Conservation (phyloP, 2,113 vertebrate genomes). For the Okapia johnstoni region DNA sequence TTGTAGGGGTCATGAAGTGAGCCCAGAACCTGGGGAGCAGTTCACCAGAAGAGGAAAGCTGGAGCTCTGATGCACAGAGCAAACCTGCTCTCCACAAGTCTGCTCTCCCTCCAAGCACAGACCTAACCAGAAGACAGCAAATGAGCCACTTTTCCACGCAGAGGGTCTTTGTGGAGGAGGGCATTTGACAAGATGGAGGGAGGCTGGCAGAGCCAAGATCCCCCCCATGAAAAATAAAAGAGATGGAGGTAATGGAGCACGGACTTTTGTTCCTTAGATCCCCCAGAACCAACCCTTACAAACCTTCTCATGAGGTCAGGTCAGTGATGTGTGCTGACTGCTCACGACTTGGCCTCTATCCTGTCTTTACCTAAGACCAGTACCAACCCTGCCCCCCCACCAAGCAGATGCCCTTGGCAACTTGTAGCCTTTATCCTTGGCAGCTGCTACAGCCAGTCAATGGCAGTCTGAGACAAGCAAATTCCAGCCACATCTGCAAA, state of each 20-base stretch:
- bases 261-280: rapidly evolving
- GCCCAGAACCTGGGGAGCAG: neutral
- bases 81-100: no score
- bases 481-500: slow-evolving; percentile 37
- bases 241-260: rapidly evolving
- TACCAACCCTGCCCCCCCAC: neutral
- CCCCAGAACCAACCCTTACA: no score
- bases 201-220: neutral
- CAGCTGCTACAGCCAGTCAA: neutral
- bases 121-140: neutral
- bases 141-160: rapidly evolving
- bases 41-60: neutral
- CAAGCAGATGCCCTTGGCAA: neutral
- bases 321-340: rapidly evolving
- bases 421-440: neutral
- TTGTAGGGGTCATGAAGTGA: neutral
- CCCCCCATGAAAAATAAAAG: neutral
- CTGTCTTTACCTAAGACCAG: neutral
- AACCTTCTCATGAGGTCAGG: neutral
- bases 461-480: neutral
- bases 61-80: neutral
- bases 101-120: neutral
- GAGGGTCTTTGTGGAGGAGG: neutral
- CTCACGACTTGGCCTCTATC: no score
- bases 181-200: neutral